phyloP scores from a whole-genome alignment of 1,140 invertebrate genomes.

The Lasioglossum baleicum region DNA sequence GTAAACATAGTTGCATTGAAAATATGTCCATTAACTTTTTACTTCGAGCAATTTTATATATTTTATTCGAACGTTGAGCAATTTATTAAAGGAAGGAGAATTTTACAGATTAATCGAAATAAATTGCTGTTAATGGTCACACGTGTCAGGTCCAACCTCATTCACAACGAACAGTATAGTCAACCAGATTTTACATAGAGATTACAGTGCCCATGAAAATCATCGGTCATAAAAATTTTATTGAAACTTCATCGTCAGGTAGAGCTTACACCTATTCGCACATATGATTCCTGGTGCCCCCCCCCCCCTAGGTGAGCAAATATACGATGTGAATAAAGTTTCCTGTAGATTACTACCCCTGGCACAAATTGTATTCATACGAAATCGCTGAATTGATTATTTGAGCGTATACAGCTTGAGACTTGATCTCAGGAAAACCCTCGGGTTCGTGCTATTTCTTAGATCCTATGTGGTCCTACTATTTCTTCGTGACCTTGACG shows the following conservation, averaged over 20 bases:
- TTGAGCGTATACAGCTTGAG: no score
- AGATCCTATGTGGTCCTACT: no score
- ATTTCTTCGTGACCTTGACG: no score
- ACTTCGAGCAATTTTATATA: neutral
- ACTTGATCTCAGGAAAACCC: no score
- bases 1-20: no score
- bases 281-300: neutral
- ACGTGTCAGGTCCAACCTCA: neutral
- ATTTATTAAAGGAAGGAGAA: neutral
- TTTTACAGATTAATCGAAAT: neutral
- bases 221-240: constrained; percentile 1
- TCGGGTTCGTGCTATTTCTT: no score
- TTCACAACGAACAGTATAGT: neutral
- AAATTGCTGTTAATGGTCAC: neutral
- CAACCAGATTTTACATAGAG: constrained; percentile 2
- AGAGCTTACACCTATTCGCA: neutral
- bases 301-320: neutral
- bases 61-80: neutral
- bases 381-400: no score
- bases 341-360: no score
- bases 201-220: neutral
- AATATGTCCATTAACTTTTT: no score
- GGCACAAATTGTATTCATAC: no score
- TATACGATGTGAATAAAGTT: no score
- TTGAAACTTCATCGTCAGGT: neutral